These are phyloP conservation scores for Oscheius sp. DNA, from an alignment of 1,140 invertebrate genomes.

Conservation along the genomic window DNA sequence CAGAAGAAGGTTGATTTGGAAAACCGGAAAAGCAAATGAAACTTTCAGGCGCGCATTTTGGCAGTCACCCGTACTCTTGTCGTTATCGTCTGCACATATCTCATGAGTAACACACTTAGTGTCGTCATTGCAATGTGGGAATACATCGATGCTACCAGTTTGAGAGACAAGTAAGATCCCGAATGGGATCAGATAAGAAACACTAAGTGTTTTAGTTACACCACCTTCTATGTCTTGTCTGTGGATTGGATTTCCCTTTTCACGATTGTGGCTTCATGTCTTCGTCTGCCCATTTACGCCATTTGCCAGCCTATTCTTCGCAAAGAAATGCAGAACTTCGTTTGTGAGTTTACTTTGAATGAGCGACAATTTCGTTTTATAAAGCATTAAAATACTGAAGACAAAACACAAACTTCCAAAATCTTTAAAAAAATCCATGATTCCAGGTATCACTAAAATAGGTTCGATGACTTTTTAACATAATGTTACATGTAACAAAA, in stretches of 20 bases:
- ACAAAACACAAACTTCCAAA: no score
- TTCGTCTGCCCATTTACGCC: slow-evolving; percentile 27
- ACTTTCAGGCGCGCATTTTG: slow-evolving; percentile 7
- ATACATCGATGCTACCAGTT: background rate
- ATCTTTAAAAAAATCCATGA: no score
- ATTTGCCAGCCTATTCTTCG: slow-evolving; percentile 22
- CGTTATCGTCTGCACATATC: slow-evolving; percentile 26
- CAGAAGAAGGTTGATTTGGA: slow-evolving; percentile 10
- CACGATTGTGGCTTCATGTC: slow-evolving; percentile 26
- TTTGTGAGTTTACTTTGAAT: background rate
- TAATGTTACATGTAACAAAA: no score
- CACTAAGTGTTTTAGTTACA: background rate
- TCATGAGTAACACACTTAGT: slow-evolving; percentile 11
- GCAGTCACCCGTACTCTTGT: slow-evolving; percentile 16
- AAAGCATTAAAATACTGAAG: no score
- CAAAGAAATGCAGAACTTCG: slow-evolving; percentile 18
- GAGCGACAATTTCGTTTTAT: no score
- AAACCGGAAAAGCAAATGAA: background rate
- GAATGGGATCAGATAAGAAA: background rate
- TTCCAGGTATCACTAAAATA: no score
- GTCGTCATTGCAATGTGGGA: slow-evolving; percentile 26
- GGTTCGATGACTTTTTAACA: no score
- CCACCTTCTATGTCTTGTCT: slow-evolving; percentile 21
- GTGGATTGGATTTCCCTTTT: slow-evolving; percentile 23
- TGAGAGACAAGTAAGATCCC: background rate